Evolutionary conservation across 2,797 vertebrate genomes (phyloP).

Genomic region (Anguilla megastoma): DNA sequence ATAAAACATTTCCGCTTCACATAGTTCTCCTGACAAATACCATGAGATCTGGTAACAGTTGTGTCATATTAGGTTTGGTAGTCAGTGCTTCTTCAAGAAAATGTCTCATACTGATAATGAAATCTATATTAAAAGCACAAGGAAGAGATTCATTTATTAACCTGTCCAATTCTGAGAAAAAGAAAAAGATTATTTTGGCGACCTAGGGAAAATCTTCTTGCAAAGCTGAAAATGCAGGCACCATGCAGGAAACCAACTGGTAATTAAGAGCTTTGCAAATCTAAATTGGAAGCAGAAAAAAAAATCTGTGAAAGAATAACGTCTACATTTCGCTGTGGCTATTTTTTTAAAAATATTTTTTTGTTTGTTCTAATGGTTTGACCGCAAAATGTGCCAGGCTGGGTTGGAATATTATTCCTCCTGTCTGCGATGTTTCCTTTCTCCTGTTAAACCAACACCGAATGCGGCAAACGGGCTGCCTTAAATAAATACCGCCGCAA

Average conservation of each 20-base stretch:
- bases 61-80: neutral
- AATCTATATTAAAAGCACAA: neutral
- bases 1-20: neutral
- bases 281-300: neutral
- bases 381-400: neutral
- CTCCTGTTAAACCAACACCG: neutral
- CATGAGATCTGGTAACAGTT: neutral
- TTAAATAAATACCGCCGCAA: neutral
- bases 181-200: neutral
- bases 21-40: neutral
- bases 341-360: neutral
- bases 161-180: neutral
- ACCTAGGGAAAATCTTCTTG: neutral
- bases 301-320: neutral
- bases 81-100: constrained; percentile 6
- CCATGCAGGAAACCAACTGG: neutral
- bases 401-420: neutral
- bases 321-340: neutral
- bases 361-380: neutral
- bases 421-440: constrained; percentile 11
- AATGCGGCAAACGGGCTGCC: neutral
- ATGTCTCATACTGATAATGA: neutral
- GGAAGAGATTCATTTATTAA: neutral
- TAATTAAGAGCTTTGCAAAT: neutral
- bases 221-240: neutral